Evolutionary conservation across 2,797 vertebrate genomes (phyloP).

Genomic region (Petrocephalus sullivani): DNA sequence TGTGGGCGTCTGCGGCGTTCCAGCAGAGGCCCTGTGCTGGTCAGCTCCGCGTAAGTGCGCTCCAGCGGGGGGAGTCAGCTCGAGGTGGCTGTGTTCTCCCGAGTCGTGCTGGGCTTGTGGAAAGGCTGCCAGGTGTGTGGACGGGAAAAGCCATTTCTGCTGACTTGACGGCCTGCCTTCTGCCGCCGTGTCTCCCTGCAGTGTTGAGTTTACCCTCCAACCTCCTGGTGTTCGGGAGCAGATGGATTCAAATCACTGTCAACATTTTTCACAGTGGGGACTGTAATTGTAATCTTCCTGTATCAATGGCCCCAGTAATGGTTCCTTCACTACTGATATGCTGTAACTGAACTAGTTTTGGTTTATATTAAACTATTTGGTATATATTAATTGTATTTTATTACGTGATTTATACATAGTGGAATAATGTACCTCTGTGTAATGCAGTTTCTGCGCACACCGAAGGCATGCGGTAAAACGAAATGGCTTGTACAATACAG

Average conservation of each 20-base stretch:
- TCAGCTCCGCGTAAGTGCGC: not conserved
- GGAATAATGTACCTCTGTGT: not conserved
- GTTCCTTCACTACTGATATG: not conserved
- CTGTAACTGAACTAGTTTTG: not conserved
- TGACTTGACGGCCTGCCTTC: constrained; percentile 52
- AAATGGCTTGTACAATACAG: not conserved
- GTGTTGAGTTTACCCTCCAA: constrained; percentile 44
- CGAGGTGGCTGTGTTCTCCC: constrained; percentile 34
- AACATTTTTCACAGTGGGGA: constrained; percentile 41
- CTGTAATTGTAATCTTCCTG: constrained; percentile 29
- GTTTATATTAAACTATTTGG: not conserved
- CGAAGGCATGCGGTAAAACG: not conserved
- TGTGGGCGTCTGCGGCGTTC: not conserved
- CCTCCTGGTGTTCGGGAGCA: constrained; percentile 47
- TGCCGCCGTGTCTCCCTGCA: constrained; percentile 38
- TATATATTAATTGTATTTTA: not conserved
- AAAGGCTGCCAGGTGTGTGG: constrained; percentile 43
- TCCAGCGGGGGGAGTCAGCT: not conserved
- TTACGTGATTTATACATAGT: not conserved
- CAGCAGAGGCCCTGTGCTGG: not conserved
- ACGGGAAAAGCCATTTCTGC: constrained; percentile 52
- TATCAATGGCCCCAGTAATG: constrained; percentile 6
- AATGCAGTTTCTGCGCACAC: not conserved
- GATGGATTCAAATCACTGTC: constrained; percentile 49
- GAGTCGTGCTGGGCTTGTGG: constrained; percentile 37